These are phyloP conservation scores for Drosophila pseudotakahashii DNA, from an alignment of 2,888 invertebrate species.

Conservation along the genomic window DNA sequence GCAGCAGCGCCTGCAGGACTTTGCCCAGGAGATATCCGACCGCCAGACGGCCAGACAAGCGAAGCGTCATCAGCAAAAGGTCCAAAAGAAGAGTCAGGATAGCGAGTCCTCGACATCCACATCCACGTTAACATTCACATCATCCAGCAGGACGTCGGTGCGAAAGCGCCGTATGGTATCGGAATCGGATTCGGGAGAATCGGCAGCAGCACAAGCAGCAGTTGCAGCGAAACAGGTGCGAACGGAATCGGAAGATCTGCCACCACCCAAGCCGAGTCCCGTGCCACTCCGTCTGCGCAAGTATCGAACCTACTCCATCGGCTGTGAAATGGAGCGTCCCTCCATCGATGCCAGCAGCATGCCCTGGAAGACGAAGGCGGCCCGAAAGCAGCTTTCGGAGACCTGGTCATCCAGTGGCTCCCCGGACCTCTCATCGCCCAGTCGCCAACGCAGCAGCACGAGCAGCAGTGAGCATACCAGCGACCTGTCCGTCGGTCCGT, in stretches of 20 bases:
- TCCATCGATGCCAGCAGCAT: slow-evolving; percentile 19
- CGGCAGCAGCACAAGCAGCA: background rate
- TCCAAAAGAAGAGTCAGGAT: slow-evolving; percentile 1
- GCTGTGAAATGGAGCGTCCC: slow-evolving; percentile 15
- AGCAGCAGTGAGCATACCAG: slow-evolving; percentile 51
- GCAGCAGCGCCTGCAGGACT: slow-evolving; percentile 71
- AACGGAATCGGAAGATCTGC: slow-evolving; percentile 21
- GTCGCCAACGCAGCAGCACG: slow-evolving; percentile 7
- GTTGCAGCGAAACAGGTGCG: slow-evolving; percentile 18
- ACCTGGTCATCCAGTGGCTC: slow-evolving; percentile 17
- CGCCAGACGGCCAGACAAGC: slow-evolving; percentile 47
- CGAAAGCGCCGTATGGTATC: slow-evolving; percentile 54
- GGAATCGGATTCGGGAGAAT: slow-evolving; percentile 15
- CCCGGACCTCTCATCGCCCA: slow-evolving; percentile 1
- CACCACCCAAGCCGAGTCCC: slow-evolving; percentile 27
- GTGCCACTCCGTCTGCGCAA: slow-evolving; percentile 30
- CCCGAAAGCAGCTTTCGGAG: slow-evolving; percentile 63
- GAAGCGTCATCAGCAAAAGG: slow-evolving; percentile 31
- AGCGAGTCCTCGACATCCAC: background rate
- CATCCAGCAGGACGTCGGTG: background rate
- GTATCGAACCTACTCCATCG: slow-evolving; percentile 25
- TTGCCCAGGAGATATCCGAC: slow-evolving; percentile 47
- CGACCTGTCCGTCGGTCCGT: slow-evolving; percentile 61
- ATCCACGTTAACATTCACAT: background rate
- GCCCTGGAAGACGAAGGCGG: slow-evolving; percentile 78